phyloP scores from a whole-genome alignment of 2,113 vertebrate genomes.

The Pyxicephalus adspersus region DNA sequence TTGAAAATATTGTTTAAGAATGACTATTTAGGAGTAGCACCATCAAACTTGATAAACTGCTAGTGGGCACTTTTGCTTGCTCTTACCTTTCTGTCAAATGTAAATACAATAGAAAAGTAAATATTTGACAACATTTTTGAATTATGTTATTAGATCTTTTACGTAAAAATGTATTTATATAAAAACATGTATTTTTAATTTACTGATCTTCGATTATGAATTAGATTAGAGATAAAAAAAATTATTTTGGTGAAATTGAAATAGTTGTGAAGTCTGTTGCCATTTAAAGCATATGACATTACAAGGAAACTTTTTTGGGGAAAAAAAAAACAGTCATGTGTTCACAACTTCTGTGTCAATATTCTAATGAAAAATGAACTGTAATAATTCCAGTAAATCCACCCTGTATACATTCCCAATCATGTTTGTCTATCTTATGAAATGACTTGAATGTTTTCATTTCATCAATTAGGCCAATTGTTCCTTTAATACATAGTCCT shows the following conservation, averaged over 20 bases:
- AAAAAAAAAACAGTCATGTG: conserved; percentile 36
- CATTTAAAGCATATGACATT: conserved; percentile 20
- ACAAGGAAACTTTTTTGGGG: conserved; percentile 21
- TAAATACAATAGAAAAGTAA: no score
- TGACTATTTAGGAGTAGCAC: no score
- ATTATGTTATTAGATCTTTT: no score
- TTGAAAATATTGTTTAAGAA: no score
- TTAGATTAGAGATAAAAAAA: no score
- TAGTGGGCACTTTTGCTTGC: no score
- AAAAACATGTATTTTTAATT: background rate
- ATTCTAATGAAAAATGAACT: conserved; percentile 45
- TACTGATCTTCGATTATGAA: no score
- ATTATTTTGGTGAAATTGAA: no score
- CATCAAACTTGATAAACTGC: no score
- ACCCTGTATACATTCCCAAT: conserved; percentile 25
- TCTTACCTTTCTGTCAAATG: no score
- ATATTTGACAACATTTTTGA: no score
- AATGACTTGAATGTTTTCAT: conserved; percentile 44
- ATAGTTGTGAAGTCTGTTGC: background rate
- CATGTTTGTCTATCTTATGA: conserved; percentile 24
- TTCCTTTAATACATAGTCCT: conserved; percentile 8
- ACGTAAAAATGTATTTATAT: no score
- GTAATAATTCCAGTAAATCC: conserved; percentile 51
- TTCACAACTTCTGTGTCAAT: conserved; percentile 27
- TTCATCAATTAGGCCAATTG: conserved; percentile 37